A percentile compares a stretch with the other conserved stretches of the same genome.
Conservation (phyloP, 2,113 vertebrate species). For the Toxotes jaculatrix region DNA sequence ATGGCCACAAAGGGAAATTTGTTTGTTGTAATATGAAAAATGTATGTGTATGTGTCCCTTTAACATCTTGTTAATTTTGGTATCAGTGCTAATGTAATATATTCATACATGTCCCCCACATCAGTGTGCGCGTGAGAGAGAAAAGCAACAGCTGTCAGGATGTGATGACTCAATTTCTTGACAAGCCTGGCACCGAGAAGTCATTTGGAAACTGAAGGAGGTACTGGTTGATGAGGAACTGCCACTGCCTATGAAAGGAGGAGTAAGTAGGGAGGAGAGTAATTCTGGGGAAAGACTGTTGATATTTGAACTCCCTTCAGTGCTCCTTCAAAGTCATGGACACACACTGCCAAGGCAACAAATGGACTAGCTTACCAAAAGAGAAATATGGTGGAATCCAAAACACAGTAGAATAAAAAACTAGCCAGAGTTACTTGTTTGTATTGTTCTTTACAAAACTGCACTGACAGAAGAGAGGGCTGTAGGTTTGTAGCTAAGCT, state of each 20-base stretch:
- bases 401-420: too few relatives aligned
- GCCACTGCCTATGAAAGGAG: slow-evolving; percentile 73
- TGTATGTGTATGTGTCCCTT: not conserved
- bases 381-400: too few relatives aligned
- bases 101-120: slow-evolving; percentile 34
- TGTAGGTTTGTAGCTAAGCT: too few relatives aligned
- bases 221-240: slow-evolving; percentile 77
- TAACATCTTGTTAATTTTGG: slow-evolving; percentile 16
- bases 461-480: too few relatives aligned
- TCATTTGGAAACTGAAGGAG: slow-evolving; percentile 74
- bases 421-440: too few relatives aligned
- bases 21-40: slow-evolving; percentile 17
- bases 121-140: slow-evolving; percentile 39
- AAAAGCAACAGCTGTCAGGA: slow-evolving; percentile 72
- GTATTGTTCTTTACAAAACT: too few relatives aligned
- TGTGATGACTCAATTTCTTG: slow-evolving; percentile 82
- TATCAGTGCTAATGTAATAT: slow-evolving; percentile 34
- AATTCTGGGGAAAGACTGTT: too few relatives aligned
- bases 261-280: too few relatives aligned
- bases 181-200: slow-evolving; percentile 77
- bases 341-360: too few relatives aligned
- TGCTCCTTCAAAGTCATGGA: too few relatives aligned
- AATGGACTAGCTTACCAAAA: too few relatives aligned
- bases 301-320: too few relatives aligned
- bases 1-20: slow-evolving; percentile 14